These are phyloP conservation scores for Trichonephila inaurata DNA, from an alignment of 1,140 invertebrate genomes.

Conservation along the genomic window DNA sequence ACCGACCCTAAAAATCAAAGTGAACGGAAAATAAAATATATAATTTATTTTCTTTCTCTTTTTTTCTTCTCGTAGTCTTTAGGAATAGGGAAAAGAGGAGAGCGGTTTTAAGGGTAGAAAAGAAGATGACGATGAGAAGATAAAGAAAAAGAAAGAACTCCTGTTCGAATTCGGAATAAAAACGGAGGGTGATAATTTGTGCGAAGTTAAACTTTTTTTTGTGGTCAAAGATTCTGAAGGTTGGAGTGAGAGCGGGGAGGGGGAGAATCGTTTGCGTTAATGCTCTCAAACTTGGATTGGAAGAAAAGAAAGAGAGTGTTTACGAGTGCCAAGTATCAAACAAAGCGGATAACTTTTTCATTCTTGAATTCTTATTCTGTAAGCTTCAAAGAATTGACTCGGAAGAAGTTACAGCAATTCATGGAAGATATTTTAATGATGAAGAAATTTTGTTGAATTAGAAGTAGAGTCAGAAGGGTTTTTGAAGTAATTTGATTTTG, in stretches of 20 bases:
- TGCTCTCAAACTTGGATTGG: constrained; percentile 22
- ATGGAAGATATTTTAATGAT: constrained; percentile 43
- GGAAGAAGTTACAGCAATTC: background rate
- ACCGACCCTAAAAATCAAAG: constrained; percentile 63
- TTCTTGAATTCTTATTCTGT: background rate
- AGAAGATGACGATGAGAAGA: constrained; percentile 44
- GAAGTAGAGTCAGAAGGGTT: background rate
- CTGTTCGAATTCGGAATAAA: constrained; percentile 70
- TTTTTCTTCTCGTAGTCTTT: background rate
- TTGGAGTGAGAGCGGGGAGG: background rate
- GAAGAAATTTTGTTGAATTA: background rate
- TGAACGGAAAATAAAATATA: constrained; percentile 39
- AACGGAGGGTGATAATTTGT: constrained; percentile 68
- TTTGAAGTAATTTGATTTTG: constrained; percentile 12
- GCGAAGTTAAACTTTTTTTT: constrained; percentile 28
- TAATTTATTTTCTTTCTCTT: background rate
- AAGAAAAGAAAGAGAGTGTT: constrained; percentile 44
- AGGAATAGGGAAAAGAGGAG: background rate
- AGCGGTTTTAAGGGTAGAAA: background rate
- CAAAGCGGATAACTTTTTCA: constrained; percentile 38
- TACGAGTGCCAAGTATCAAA: constrained; percentile 63
- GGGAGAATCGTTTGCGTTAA: constrained; percentile 65
- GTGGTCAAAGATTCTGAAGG: constrained; percentile 34
- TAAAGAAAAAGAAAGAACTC: constrained; percentile 58
- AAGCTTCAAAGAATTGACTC: constrained; percentile 35